Base-by-base conservation (phyloP, 1,140 invertebrate genomes). In the Oedothorax gibbosus region DNA sequence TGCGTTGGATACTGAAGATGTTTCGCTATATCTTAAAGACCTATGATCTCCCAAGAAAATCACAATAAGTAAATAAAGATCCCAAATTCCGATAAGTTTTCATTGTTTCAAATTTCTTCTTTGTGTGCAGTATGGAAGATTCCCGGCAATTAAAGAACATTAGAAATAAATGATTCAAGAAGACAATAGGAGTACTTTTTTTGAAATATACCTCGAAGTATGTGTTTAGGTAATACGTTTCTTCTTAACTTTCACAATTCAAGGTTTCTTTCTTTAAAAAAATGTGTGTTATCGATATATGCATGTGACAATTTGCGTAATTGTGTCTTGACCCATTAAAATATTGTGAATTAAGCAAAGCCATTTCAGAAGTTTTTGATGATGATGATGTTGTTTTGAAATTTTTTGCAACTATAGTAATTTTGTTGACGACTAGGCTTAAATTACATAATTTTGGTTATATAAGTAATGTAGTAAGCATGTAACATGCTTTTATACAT, bases 41-140 rank as follows among this genome's bases (percentile, higher is more conserved):
- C 20, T 53, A 4, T 51, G 64, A 68, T 53, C 77, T 68, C 56
- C 56, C 64, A 68, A 53, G 2, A 66, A 54, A 68, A 35, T 54
- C 35, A 68, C 49, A 51, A 71, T 71, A 71, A 71, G 20, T 71
- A 71, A 71, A 71, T 71, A 71, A 71, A 60, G 54, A 51, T 53
- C 54, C 21, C 49, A 10, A 71, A 71, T 71, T 57, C 71, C 66
- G 78, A 81, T 81, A 81, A 81, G 56, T 81, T 71, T 53, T 68
- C 77, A 79, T 79, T 79, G 77, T 79, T 68, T 79, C 62, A 53
- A 68, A 66, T 79, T 81, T 81, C 66, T n/a, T 51, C 35, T 77
- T 65, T 81, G 65, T 71, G 77, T 51, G 66, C 53, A 5, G 50
- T 57, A 60, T 35, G 11, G 54, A 60, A 68, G 78, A 81, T 81